Evolutionary conservation across 2,888 invertebrate genomes (phyloP), one percentile per base, ranked within the genome.

Genomic region (Drosophila rubida): DNA sequence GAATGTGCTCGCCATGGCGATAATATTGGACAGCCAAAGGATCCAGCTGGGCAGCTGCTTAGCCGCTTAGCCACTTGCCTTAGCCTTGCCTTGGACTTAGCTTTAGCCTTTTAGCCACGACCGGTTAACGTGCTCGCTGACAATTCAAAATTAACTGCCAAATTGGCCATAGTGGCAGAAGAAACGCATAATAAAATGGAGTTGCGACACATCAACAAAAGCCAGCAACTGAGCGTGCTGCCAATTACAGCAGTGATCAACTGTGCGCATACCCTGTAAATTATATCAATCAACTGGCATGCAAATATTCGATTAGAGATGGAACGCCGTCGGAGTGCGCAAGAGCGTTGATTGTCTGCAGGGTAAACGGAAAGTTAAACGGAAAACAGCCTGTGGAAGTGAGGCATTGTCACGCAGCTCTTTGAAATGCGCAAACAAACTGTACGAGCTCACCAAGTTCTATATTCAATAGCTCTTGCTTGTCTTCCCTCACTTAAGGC

Each of bases 101-200:
- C n/a, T 30, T 5, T 22, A 13, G 53, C 42, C 41, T 13, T 27
- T 32, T 22, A 11, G 45, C 37, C 51, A 32, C 45, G 42, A 32
- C 51, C 2, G 59, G 39, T 80, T 89, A 74, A 84, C 89, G 84
- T 84, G 84, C 59, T 79, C 75, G 75, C 75, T 84, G 84, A 84
- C 84, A 89, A 84, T 84, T 84, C 88, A 82, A 82, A 84, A 77
- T 89, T 72, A 88, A 89, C 86, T 79, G 75, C 70, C 77, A 60
- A 82, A 82, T 72, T 82, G 85, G 72, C 81, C 57, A 60, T 55
- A 69, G 58, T 55, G 53, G 64, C 78, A 41, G 65, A 35, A 58
- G 67, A 65, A 83, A 69, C 75, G 75, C 78, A 65, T 88, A 84
- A 87, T 84, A 71, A 84, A 82, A 80, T 65, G 62, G 65, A 55